Evolutionary conservation across 1,140 invertebrate genomes (phyloP).

Genomic region (Polypedilum pembai): DNA sequence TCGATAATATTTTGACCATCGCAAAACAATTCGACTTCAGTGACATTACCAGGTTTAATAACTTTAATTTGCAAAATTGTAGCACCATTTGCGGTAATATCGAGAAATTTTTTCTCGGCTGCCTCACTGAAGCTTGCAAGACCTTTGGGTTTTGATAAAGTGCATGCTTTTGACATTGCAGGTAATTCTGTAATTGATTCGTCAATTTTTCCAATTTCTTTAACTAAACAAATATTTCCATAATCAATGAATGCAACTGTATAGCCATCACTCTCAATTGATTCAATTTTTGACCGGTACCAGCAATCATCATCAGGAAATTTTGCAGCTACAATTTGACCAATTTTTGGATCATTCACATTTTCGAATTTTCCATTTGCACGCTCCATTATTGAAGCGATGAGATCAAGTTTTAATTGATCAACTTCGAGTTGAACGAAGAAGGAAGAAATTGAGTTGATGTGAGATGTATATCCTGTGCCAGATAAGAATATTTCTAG

Average conservation of each 20-base stretch:
- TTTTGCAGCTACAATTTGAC: background rate
- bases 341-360: background rate
- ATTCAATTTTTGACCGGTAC: constrained; percentile 1
- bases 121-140: background rate
- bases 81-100: constrained; percentile 1
- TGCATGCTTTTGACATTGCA: constrained; percentile 17
- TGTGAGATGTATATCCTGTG: background rate
- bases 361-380: background rate
- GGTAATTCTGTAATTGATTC: background rate
- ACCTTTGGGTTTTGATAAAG: background rate
- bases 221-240: background rate
- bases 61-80: background rate
- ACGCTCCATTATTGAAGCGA: background rate
- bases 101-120: background rate
- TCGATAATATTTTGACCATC: background rate
- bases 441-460: background rate
- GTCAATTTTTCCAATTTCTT: background rate
- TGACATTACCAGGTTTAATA: background rate
- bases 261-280: constrained; percentile 4
- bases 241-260: background rate
- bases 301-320: constrained; percentile 10
- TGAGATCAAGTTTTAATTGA: constrained; percentile 23
- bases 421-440: background rate
- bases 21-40: background rate
- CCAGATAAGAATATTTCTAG: background rate